Percentiles rank a stretch among this genome's conserved stretches.
phyloP scores from a whole-genome alignment of 2,888 invertebrate species.

The Thymelicus lineola region DNA sequence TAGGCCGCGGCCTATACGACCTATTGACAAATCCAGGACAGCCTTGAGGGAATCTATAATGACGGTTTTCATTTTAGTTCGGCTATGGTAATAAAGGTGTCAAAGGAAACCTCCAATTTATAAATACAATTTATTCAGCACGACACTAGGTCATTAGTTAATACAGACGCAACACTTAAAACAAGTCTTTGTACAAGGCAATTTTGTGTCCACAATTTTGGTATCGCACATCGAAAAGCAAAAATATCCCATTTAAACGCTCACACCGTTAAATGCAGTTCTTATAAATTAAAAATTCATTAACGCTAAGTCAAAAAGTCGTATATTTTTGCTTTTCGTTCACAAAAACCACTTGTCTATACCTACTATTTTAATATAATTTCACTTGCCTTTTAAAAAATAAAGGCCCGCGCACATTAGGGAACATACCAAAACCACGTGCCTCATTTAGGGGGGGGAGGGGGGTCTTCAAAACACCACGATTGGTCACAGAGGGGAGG shows the following conservation, averaged over 20 bases:
- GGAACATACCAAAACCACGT: too few relatives aligned
- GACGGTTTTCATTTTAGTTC: too few relatives aligned
- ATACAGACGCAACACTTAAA: slow-evolving; percentile 53
- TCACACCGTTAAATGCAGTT: background rate
- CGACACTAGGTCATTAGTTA: slow-evolving; percentile 39
- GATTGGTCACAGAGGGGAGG: too few relatives aligned
- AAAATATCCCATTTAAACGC: background rate
- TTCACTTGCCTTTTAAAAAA: background rate
- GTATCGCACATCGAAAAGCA: slow-evolving; percentile 16
- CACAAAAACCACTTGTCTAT: slow-evolving; percentile 6
- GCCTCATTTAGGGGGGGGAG: too few relatives aligned
- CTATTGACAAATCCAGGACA: too few relatives aligned
- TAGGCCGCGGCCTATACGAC: too few relatives aligned
- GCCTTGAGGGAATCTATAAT: too few relatives aligned
- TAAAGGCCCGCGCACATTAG: background rate
- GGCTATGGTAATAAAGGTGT: too few relatives aligned
- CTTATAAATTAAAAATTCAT: slow-evolving; percentile 10
- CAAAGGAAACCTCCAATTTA: slow-evolving; percentile 29
- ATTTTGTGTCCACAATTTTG: slow-evolving; percentile 52
- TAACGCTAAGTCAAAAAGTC: slow-evolving; percentile 1
- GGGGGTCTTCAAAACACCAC: too few relatives aligned
- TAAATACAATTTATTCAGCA: slow-evolving; percentile 45
- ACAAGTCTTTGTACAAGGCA: slow-evolving; percentile 80
- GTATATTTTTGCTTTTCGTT: slow-evolving; percentile 9
- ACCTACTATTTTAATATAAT: slow-evolving; percentile 6